Evolutionary conservation across 2,797 vertebrate species (phyloP).

Genomic region (Esox lucius): DNA sequence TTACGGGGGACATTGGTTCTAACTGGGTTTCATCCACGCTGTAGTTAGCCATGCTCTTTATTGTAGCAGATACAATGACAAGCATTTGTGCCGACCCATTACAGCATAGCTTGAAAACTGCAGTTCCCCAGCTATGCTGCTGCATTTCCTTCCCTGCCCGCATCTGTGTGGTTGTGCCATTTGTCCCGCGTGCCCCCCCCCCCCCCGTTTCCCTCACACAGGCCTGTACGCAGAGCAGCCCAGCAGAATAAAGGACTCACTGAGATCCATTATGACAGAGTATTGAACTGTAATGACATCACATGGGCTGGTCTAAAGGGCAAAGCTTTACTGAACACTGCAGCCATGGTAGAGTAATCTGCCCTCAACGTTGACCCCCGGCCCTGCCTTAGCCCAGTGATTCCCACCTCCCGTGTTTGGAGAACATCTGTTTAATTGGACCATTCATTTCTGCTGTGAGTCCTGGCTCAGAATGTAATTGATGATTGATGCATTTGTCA

Average conservation of each 20-base stretch:
- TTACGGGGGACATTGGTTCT: neutral
- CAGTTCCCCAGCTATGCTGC: neutral
- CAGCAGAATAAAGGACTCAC: conserved; percentile 36
- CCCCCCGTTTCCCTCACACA: conserved; percentile 5
- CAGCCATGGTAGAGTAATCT: neutral
- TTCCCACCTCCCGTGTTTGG: neutral
- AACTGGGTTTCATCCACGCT: neutral
- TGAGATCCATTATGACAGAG: conserved; percentile 14
- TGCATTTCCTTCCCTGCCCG: conserved; percentile 1
- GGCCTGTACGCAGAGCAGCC: neutral
- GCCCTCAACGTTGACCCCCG: neutral
- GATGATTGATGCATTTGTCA: neutral
- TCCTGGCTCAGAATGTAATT: neutral
- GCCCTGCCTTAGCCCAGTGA: neutral
- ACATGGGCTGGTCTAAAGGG: neutral
- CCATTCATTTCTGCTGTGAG: conserved; percentile 2
- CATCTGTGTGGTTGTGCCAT: neutral
- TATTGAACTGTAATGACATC: conserved; percentile 14
- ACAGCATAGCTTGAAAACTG: neutral
- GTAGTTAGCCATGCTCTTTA: neutral
- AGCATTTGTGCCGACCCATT: neutral
- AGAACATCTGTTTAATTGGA: neutral
- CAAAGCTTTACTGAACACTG: neutral
- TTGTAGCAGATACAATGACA: neutral
- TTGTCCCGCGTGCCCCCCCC: conserved; percentile 6